These are phyloP conservation scores for Mycalesis mineus DNA, from an alignment of 2,888 invertebrate species.

Conservation along the genomic window DNA sequence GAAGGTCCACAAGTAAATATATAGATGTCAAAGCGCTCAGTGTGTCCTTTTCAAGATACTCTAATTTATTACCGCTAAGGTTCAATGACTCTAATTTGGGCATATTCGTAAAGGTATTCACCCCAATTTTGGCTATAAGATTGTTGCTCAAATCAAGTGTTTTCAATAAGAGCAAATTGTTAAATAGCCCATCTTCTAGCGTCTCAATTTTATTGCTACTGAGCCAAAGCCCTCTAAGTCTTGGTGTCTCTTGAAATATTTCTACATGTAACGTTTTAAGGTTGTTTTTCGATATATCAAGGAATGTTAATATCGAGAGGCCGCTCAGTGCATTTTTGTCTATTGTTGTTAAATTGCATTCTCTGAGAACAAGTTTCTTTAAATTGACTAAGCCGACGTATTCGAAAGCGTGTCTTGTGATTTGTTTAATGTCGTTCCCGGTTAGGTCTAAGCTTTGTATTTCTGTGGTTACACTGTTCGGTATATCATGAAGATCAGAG, in stretches of 20 bases:
- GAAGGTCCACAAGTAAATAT: conserved; percentile 84
- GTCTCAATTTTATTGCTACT: conserved; percentile 86
- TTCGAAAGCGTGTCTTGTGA: conserved; percentile 83
- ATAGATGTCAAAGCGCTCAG: conserved; percentile 82
- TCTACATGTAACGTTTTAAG: conserved; percentile 81
- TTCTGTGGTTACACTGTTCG: conserved; percentile 84
- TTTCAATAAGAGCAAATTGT: conserved; percentile 84
- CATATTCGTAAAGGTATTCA: conserved; percentile 84
- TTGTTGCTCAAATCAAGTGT: conserved; percentile 88
- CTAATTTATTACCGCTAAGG: conserved; percentile 86
- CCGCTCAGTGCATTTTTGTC: conserved; percentile 86
- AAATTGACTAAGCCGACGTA: conserved; percentile 86
- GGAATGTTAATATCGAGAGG: conserved; percentile 86
- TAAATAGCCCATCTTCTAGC: conserved; percentile 86
- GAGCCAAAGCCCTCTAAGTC: conserved; percentile 84
- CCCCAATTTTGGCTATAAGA: conserved; percentile 81
- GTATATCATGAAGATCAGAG: conserved; percentile 82
- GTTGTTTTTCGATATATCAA: conserved; percentile 87
- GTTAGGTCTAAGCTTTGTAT: conserved; percentile 85
- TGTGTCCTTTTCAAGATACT: conserved; percentile 81
- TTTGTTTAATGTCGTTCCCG: conserved; percentile 82
- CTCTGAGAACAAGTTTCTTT: conserved; percentile 86
- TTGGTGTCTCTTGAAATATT: conserved; percentile 84
- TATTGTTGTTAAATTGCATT: conserved; percentile 85
- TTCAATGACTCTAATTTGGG: conserved; percentile 83